Percentiles rank a stretch among this genome's conserved stretches.
Evolutionary conservation across 2,888 invertebrate species (phyloP).

Genomic region (Microdon myrmicae): DNA sequence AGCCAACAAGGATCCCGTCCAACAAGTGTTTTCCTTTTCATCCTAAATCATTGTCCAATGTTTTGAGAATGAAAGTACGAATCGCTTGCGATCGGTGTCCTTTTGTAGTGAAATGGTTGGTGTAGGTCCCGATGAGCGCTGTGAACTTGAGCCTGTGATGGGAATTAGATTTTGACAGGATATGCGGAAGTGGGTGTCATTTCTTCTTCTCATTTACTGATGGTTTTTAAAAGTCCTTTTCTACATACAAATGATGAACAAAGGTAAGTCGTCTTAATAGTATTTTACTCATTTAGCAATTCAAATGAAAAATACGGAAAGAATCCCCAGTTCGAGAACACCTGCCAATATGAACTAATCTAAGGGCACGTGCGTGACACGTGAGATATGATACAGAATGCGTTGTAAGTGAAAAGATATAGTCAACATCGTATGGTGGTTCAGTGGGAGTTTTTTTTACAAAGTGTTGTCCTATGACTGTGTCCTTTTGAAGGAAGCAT

Average conservation of each 20-base stretch:
- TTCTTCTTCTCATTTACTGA: conserved; percentile 4
- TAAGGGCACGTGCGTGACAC: no score
- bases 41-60: background rate
- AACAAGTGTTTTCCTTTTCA: conserved; percentile 34
- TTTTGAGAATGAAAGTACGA: conserved; percentile 36
- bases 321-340: no score
- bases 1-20: conserved; percentile 12
- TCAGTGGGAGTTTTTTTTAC: no score
- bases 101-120: conserved; percentile 36
- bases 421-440: no score
- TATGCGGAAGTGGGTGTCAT: conserved; percentile 46
- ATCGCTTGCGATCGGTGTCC: conserved; percentile 26
- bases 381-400: no score
- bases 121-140: conserved; percentile 27
- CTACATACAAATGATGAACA: conserved; percentile 18
- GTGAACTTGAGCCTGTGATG: conserved; percentile 26
- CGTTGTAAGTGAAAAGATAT: no score
- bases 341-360: no score
- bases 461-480: no score
- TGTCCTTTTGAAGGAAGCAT: no score
- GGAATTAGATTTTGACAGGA: conserved; percentile 33
- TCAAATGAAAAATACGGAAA: no score
- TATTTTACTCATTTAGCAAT: no score
- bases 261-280: no score
- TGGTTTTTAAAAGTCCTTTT: conserved; percentile 8